Conservation (phyloP, 2,797 vertebrate genomes). For the Argya squamiceps region DNA sequence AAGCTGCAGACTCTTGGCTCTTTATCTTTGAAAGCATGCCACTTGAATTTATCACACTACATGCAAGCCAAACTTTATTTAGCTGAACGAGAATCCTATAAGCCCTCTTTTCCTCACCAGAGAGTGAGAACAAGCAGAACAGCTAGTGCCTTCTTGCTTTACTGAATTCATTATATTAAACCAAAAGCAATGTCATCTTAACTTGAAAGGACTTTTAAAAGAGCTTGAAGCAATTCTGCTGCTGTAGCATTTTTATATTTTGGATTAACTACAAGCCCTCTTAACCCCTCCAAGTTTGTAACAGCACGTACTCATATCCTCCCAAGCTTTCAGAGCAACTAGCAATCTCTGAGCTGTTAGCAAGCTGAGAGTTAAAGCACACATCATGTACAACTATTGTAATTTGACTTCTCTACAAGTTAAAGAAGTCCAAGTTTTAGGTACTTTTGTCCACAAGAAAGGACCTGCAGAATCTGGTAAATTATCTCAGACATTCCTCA, state of each 20-base stretch:
- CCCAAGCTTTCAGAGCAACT: neutral
- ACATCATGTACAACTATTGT: neutral
- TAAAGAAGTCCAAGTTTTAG: conserved; percentile 11
- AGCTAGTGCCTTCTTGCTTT: conserved; percentile 58
- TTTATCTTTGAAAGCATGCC: neutral
- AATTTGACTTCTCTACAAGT: conserved; percentile 8
- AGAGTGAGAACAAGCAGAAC: conserved; percentile 48
- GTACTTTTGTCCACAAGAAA: conserved; percentile 40
- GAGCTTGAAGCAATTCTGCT: conserved; percentile 61
- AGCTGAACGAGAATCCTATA: neutral
- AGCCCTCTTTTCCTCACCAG: conserved; percentile 35
- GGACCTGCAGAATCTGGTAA: conserved; percentile 16
- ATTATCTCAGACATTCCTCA: conserved; percentile 28
- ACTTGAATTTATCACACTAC: conserved; percentile 32
- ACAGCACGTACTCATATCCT: neutral
- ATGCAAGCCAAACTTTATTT: conserved; percentile 50
- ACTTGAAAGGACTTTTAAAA: conserved; percentile 65
- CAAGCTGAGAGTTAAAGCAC: conserved; percentile 30
- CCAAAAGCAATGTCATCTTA: conserved; percentile 58
- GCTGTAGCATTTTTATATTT: conserved; percentile 39
- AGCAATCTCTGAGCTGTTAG: neutral
- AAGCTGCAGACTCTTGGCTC: neutral
- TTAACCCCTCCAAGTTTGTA: conserved; percentile 47
- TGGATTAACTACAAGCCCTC: conserved; percentile 50
- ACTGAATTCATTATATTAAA: conserved; percentile 60